Percentiles rank a stretch among this genome's conserved stretches.
phyloP scores from a whole-genome alignment of 2,113 vertebrate genomes.

The Sakesphorus luctuosus region DNA sequence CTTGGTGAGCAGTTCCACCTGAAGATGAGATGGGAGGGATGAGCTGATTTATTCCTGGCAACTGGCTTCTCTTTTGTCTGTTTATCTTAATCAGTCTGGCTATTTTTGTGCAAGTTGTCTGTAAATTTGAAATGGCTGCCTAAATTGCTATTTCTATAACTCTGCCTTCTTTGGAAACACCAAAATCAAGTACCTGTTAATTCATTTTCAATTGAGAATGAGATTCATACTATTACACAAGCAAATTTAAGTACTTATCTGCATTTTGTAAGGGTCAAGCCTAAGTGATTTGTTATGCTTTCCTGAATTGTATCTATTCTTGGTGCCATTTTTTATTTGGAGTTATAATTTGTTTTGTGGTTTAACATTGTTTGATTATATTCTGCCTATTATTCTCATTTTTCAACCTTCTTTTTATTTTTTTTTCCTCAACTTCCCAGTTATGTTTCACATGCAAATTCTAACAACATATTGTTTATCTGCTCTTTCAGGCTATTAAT shows the following conservation, averaged over 20 bases:
- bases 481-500: background rate
- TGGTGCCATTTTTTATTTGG: background rate
- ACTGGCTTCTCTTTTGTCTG: background rate
- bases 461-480: background rate
- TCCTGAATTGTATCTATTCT: background rate
- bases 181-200: background rate
- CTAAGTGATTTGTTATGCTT: background rate
- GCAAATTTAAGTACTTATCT: background rate
- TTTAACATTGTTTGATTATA: background rate
- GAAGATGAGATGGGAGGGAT: background rate
- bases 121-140: background rate
- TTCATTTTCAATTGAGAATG: background rate
- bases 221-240: background rate
- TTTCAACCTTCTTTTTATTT: background rate
- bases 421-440: background rate
- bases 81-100: background rate
- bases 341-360: background rate
- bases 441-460: background rate
- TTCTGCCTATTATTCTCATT: background rate
- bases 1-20: background rate
- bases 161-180: background rate
- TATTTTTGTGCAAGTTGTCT: background rate
- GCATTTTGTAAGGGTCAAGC: background rate
- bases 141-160: background rate
- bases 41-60: background rate